phyloP scores from a whole-genome alignment of 2,888 invertebrate species.

The Drosophila borborema region DNA sequence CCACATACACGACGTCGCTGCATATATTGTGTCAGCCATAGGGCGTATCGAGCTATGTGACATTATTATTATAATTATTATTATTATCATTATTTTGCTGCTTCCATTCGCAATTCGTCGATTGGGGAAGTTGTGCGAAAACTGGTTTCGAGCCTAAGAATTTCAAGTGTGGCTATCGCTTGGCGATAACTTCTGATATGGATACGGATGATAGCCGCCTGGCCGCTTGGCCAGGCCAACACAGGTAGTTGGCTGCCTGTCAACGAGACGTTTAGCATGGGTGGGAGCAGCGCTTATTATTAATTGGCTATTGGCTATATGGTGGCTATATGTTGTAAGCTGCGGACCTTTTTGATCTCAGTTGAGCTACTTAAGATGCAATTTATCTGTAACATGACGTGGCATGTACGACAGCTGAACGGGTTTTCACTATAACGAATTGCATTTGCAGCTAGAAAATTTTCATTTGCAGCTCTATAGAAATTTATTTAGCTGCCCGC shows the following conservation, averaged over 20 bases:
- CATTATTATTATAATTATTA: conserved; percentile 29
- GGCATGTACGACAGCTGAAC: neutral
- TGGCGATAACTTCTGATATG: conserved; percentile 66
- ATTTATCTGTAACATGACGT: conserved; percentile 7
- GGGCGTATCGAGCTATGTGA: conserved; percentile 49
- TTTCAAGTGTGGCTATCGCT: conserved; percentile 49
- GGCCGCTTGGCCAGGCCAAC: conserved; percentile 41
- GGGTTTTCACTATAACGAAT: neutral
- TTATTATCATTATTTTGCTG: conserved; percentile 31
- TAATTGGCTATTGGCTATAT: conserved; percentile 11
- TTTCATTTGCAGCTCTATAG: neutral
- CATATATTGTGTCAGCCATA: neutral
- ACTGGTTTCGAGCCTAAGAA: conserved; percentile 57
- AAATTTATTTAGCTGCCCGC: neutral
- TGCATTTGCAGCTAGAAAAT: neutral
- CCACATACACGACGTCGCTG: neutral
- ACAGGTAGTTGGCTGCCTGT: conserved; percentile 50
- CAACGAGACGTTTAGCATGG: conserved; percentile 30
- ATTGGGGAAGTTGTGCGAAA: conserved; percentile 31
- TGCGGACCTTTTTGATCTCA: conserved; percentile 9
- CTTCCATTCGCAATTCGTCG: conserved; percentile 42
- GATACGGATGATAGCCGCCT: conserved; percentile 54
- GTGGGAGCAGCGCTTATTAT: conserved; percentile 6
- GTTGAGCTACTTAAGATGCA: conserved; percentile 1
- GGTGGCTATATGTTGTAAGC: too few relatives aligned